Percentiles rank a stretch among this genome's conserved stretches.
phyloP scores from a whole-genome alignment of 2,888 invertebrate genomes.

The Nebria salina region DNA sequence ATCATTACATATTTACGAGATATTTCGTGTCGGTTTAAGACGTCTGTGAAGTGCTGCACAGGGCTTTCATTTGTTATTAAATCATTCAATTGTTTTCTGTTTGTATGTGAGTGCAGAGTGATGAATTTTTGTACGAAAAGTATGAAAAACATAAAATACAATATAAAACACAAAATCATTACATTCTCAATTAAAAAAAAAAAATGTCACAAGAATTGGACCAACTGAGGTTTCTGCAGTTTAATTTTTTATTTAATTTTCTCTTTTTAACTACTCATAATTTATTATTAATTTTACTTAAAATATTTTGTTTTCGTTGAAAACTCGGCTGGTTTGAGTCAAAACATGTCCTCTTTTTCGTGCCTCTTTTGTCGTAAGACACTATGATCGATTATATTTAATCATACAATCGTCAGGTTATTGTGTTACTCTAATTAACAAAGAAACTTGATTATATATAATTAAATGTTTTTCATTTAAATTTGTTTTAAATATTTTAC shows the following conservation, averaged over 20 bases:
- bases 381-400: slow-evolving; percentile 41
- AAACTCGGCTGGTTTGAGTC: slow-evolving; percentile 44
- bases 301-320: slow-evolving; percentile 16
- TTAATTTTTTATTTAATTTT: slow-evolving; percentile 29
- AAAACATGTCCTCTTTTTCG: slow-evolving; percentile 37
- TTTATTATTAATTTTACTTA: slow-evolving; percentile 34
- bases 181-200: slow-evolving; percentile 33
- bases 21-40: slow-evolving; percentile 15
- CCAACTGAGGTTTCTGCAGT: slow-evolving; percentile 39
- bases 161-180: slow-evolving; percentile 31
- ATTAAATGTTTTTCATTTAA: slow-evolving; percentile 41
- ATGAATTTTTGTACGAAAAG: slow-evolving; percentile 47
- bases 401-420: slow-evolving; percentile 39
- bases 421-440: slow-evolving; percentile 44
- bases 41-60: slow-evolving; percentile 34
- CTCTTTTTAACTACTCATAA: slow-evolving; percentile 36
- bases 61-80: slow-evolving; percentile 35
- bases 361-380: slow-evolving; percentile 20
- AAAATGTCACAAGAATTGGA: slow-evolving; percentile 27
- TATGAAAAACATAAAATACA: slow-evolving; percentile 32
- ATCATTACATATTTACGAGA: neutral
- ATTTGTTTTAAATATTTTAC: neutral
- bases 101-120: slow-evolving; percentile 44
- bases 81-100: slow-evolving; percentile 17
- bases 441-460: slow-evolving; percentile 40